Evolutionary conservation across 2,797 vertebrate species (phyloP).

Genomic region (Capromys pilorides): DNA sequence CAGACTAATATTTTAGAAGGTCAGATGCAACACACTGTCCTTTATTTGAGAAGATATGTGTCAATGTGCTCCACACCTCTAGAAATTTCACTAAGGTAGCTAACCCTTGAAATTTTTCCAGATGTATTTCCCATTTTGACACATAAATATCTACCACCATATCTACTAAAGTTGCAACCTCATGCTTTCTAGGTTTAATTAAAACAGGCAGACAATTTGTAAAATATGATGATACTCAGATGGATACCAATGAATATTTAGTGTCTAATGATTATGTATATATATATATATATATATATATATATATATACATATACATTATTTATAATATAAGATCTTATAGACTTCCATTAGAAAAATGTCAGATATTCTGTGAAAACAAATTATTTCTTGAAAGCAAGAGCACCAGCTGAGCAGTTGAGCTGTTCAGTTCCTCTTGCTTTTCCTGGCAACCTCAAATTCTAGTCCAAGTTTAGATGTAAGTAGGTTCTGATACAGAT

Average conservation of each 20-base stretch:
- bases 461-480: background rate
- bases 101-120: background rate
- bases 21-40: background rate
- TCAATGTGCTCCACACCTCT: background rate
- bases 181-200: background rate
- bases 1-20: background rate
- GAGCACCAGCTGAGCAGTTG: background rate
- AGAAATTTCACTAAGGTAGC: background rate
- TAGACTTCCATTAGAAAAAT: background rate
- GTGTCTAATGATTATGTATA: background rate
- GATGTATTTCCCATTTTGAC: background rate
- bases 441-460: background rate
- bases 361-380: background rate
- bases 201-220: background rate
- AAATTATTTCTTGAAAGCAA: background rate
- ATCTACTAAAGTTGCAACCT: background rate
- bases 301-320: background rate
- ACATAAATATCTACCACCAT: background rate
- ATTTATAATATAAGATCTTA: background rate
- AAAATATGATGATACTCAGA: background rate
- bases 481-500: background rate
- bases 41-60: background rate
- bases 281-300: too few relatives aligned
- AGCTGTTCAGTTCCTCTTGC: background rate
- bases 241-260: background rate